Conservation (phyloP, 2,888 invertebrate genomes). For the Pammene fasciana region DNA sequence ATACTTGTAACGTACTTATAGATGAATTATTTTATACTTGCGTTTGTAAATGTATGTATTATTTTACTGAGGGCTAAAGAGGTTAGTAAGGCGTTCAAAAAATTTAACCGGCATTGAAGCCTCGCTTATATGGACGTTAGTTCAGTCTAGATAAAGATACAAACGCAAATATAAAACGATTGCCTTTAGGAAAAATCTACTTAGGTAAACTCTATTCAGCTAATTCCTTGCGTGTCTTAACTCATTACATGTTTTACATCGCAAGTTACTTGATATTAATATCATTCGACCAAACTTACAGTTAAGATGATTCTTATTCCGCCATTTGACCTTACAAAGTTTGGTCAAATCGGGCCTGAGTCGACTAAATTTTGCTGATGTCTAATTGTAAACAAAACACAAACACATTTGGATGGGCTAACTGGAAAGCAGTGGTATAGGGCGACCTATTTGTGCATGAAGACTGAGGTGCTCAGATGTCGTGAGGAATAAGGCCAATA, state of each 20-base stretch:
- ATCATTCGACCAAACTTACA: constrained; percentile 1
- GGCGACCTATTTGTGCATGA: constrained; percentile 9
- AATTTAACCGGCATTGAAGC: too few relatives aligned
- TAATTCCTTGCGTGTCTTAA: constrained; percentile 1
- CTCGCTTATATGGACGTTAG: too few relatives aligned
- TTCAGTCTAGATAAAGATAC: too few relatives aligned
- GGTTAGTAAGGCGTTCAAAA: too few relatives aligned
- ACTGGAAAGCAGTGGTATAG: constrained; percentile 23
- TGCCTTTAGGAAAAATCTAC: constrained; percentile 30
- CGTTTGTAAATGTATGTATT: neutral
- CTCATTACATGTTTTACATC: constrained; percentile 11
- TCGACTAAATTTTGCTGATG: neutral
- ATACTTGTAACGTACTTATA: neutral
- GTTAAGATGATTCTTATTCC: neutral
- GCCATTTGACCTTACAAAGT: neutral
- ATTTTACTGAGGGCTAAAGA: too few relatives aligned
- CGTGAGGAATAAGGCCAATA: constrained; percentile 9
- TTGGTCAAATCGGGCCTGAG: constrained; percentile 6
- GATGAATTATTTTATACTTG: neutral
- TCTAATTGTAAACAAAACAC: constrained; percentile 20
- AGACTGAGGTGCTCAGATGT: constrained; percentile 2
- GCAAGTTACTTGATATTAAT: neutral
- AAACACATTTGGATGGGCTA: constrained; percentile 18
- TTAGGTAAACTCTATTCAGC: constrained; percentile 29
- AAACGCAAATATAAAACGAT: constrained; percentile 7